Conservation (phyloP, 92 coral and sea anemone species). For the Meandrina meandrites region DNA sequence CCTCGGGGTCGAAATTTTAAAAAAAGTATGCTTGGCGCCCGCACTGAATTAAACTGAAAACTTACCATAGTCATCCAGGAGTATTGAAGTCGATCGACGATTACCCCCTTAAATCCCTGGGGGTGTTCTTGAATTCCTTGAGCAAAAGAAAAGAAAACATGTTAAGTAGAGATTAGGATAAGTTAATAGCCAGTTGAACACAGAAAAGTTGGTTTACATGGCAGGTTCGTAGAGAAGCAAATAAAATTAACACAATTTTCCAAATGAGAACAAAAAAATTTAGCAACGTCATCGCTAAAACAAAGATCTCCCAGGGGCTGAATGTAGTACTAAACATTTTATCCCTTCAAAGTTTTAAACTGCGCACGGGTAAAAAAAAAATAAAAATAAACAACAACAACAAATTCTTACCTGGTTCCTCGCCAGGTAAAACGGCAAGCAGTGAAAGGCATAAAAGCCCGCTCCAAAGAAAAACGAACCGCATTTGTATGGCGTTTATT, state of each 20-base stretch:
- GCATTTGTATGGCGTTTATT: background rate
- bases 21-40: no score
- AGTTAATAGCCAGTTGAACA: background rate
- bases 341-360: background rate
- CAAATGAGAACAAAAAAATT: background rate
- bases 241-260: background rate
- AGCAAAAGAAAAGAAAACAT: background rate
- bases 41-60: background rate
- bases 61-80: background rate
- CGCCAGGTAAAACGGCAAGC: background rate
- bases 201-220: background rate
- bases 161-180: background rate
- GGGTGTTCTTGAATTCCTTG: conserved; percentile 3
- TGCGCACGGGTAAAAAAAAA: background rate
- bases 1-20: background rate
- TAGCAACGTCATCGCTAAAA: no score
- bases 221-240: background rate
- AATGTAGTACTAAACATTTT: background rate
- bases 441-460: background rate
- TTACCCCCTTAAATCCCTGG: background rate
- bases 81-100: background rate
- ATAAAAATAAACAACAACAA: no score
- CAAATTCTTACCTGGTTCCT: background rate
- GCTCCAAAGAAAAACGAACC: background rate
- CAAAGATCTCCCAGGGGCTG: no score